These are phyloP conservation scores for Amiota minor DNA, from an alignment of 2,888 invertebrate species.

Conservation along the genomic window DNA sequence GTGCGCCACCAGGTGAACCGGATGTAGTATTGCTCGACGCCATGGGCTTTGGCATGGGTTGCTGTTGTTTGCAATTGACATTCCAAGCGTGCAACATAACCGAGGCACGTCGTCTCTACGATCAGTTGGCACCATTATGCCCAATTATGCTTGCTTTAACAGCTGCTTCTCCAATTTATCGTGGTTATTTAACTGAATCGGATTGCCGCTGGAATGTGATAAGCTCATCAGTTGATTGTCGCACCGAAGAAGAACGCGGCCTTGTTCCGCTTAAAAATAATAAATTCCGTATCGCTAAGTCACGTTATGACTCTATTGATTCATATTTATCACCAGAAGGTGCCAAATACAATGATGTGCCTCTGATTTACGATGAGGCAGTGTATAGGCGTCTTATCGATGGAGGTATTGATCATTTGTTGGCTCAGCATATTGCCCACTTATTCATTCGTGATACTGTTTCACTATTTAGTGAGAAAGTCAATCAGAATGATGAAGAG, in stretches of 20 bases:
- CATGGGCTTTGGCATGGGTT: conserved; percentile 99
- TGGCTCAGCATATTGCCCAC: conserved; percentile 97
- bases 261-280: conserved; percentile 80
- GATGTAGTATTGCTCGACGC: conserved; percentile 98
- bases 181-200: conserved; percentile 94
- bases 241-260: conserved; percentile 93
- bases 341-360: conserved; percentile 94
- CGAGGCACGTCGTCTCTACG: conserved; percentile 96
- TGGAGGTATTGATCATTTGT: conserved; percentile 91
- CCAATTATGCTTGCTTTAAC: conserved; percentile 98
- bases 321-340: conserved; percentile 94
- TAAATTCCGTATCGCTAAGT: conserved; percentile 91
- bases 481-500: conserved; percentile 92
- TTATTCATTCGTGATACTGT: conserved; percentile 98
- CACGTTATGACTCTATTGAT: conserved; percentile 97
- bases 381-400: conserved; percentile 87
- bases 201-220: conserved; percentile 99
- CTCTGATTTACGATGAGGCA: conserved; percentile 87
- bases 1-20: conserved; percentile 83
- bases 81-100: conserved; percentile 95
- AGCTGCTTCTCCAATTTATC: conserved; percentile 95
- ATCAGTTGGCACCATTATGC: conserved; percentile 96
- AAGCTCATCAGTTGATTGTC: conserved; percentile 94
- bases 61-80: conserved; percentile 95
- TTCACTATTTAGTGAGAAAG: conserved; percentile 94